A percentile compares a stretch with the other conserved stretches of the same genome.
Evolutionary conservation across 2,888 invertebrate genomes (phyloP).

Genomic region (Branchellion lobata): DNA sequence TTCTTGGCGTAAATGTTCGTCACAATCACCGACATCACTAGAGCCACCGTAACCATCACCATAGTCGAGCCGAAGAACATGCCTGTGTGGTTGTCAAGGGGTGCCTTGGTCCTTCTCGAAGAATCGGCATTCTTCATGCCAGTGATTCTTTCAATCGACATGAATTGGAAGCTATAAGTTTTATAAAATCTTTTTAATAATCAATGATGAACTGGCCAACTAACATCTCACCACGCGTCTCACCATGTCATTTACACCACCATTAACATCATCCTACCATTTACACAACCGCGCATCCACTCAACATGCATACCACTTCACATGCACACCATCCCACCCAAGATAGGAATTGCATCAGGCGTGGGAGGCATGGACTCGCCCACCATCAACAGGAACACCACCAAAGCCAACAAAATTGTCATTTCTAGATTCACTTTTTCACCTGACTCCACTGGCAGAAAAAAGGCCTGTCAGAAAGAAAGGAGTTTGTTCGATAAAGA

Average conservation of each 20-base stretch:
- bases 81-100: conserved; percentile 48
- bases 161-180: too few relatives aligned
- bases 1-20: conserved; percentile 53
- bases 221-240: too few relatives aligned
- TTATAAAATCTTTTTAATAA: too few relatives aligned
- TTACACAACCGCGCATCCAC: too few relatives aligned
- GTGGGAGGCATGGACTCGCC: conserved; percentile 52
- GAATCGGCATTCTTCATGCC: too few relatives aligned
- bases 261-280: too few relatives aligned
- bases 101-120: too few relatives aligned
- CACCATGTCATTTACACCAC: too few relatives aligned
- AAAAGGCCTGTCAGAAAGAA: conserved; percentile 49
- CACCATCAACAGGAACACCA: conserved; percentile 45
- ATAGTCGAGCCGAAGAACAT: conserved; percentile 53
- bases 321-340: conserved; percentile 45
- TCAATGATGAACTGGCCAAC: too few relatives aligned
- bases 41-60: conserved; percentile 53
- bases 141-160: too few relatives aligned
- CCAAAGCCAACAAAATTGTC: conserved; percentile 47
- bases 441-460: conserved; percentile 54
- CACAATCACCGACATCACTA: conserved; percentile 53
- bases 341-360: conserved; percentile 52
- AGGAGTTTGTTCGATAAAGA: too few relatives aligned
- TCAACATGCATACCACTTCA: too few relatives aligned
- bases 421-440: conserved; percentile 55